Percentiles rank a stretch among this genome's conserved stretches.
Conservation (phyloP, 1,140 invertebrate genomes). For the Zaprionus ornatus region DNA sequence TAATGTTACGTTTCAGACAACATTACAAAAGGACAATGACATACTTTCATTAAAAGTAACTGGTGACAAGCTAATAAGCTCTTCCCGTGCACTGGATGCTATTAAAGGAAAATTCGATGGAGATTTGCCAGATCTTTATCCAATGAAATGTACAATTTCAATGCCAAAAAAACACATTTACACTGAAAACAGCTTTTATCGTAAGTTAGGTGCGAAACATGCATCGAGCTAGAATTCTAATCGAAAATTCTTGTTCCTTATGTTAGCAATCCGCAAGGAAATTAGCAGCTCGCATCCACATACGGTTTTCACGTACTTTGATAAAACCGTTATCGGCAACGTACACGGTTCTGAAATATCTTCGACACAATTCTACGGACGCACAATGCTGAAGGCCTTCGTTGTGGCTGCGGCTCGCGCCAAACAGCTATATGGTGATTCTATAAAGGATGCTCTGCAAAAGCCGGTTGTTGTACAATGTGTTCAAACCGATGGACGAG, state of each 20-base stretch:
- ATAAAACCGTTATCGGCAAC: conserved; percentile 87
- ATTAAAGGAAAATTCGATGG: conserved; percentile 84
- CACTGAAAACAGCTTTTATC: conserved; percentile 86
- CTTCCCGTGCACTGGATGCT: conserved; percentile 86
- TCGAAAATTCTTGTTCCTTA: background rate
- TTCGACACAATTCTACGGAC: conserved; percentile 87
- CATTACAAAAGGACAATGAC: conserved; percentile 87
- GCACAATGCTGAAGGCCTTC: conserved; percentile 90
- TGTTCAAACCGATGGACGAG: conserved; percentile 89
- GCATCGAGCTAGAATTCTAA: background rate
- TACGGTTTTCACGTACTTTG: conserved; percentile 89
- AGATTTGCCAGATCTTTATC: conserved; percentile 88
- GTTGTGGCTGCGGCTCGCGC: conserved; percentile 89
- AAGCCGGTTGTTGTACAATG: conserved; percentile 92
- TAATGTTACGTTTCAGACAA: conserved; percentile 85
- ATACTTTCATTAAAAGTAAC: conserved; percentile 87
- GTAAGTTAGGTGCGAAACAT: conserved; percentile 86
- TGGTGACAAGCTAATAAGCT: conserved; percentile 88
- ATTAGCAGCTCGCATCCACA: conserved; percentile 86
- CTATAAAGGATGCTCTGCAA: conserved; percentile 84
- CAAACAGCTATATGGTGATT: conserved; percentile 88
- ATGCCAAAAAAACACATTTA: conserved; percentile 88
- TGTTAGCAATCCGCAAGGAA: conserved; percentile 85
- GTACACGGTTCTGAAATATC: conserved; percentile 88
- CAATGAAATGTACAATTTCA: conserved; percentile 88